Percentiles rank a stretch among this genome's conserved stretches.
Conservation (phyloP, 2,113 vertebrate species). For the Strix aluco region DNA sequence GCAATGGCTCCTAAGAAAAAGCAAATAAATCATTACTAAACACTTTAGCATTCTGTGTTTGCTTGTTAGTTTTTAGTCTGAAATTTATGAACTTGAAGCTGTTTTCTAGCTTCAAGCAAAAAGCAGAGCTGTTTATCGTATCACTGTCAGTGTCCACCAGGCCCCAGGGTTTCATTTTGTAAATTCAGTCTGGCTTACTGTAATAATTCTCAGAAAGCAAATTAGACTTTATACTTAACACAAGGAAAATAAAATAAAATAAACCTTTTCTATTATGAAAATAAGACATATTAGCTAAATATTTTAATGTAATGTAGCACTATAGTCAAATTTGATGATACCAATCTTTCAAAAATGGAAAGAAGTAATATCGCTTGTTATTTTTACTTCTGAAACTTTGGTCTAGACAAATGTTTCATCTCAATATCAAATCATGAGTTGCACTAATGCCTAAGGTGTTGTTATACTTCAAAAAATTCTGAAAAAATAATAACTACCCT, state of each 20-base stretch:
- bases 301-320: slow-evolving; percentile 1
- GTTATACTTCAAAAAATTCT: neutral
- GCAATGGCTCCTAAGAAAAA: neutral
- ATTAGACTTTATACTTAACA: slow-evolving; percentile 43
- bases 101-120: slow-evolving; percentile 35
- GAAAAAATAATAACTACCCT: neutral
- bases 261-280: neutral
- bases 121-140: slow-evolving; percentile 2
- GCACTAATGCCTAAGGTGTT: neutral
- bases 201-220: slow-evolving; percentile 29
- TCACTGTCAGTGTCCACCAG: slow-evolving; percentile 11
- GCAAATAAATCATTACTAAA: neutral
- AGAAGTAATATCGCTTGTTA: neutral
- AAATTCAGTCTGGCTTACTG: slow-evolving; percentile 28
- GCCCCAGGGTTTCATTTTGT: slow-evolving; percentile 45
- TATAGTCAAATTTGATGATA: neutral
- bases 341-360: neutral
- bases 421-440: neutral
- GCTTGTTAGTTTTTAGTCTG: neutral
- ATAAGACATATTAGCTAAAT: slow-evolving; percentile 8
- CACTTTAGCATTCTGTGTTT: neutral
- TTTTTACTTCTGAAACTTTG: neutral
- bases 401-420: neutral
- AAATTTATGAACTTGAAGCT: slow-evolving; percentile 20
- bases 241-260: neutral